Evolutionary conservation across 1,140 invertebrate species (phyloP).

Genomic region (Diploscapter pachys): DNA sequence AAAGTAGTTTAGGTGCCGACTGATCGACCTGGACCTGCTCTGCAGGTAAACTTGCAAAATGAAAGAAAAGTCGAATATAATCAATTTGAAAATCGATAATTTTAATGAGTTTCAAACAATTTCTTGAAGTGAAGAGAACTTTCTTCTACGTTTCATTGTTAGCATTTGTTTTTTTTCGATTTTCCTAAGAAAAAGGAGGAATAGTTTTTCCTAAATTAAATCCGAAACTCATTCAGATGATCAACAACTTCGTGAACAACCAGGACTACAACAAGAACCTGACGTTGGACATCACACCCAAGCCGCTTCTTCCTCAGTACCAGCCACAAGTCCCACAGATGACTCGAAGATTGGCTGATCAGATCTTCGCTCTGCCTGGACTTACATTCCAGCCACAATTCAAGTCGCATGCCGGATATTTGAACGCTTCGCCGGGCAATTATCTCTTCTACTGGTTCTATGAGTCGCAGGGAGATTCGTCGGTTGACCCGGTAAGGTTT

Average conservation of each 20-base stretch:
- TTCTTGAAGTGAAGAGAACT: too few relatives aligned
- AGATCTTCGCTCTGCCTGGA: slow-evolving; percentile 45
- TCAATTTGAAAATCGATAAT: too few relatives aligned
- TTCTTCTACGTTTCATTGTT: too few relatives aligned
- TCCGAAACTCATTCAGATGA: slow-evolving; percentile 43
- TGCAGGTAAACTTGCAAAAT: slow-evolving; percentile 26
- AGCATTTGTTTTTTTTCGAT: too few relatives aligned
- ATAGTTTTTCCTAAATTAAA: too few relatives aligned
- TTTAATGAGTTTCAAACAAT: too few relatives aligned
- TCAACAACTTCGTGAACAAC: slow-evolving; percentile 48
- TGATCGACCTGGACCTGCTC: slow-evolving; percentile 62
- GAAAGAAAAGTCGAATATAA: too few relatives aligned
- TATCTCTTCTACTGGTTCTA: slow-evolving; percentile 53
- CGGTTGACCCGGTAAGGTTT: slow-evolving; percentile 49
- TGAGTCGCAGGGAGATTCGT: slow-evolving; percentile 36
- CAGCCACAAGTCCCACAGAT: slow-evolving; percentile 10
- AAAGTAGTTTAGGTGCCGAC: slow-evolving; percentile 59
- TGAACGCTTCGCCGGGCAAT: slow-evolving; percentile 39
- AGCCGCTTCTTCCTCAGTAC: slow-evolving; percentile 16
- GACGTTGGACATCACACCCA: slow-evolving; percentile 12
- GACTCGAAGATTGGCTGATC: slow-evolving; percentile 30
- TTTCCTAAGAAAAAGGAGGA: too few relatives aligned
- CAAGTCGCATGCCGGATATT: slow-evolving; percentile 51
- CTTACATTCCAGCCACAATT: slow-evolving; percentile 46
- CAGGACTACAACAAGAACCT: slow-evolving; percentile 24